Conservation (phyloP, 2,797 vertebrate genomes). For the Urocyon cinereoargenteus region DNA sequence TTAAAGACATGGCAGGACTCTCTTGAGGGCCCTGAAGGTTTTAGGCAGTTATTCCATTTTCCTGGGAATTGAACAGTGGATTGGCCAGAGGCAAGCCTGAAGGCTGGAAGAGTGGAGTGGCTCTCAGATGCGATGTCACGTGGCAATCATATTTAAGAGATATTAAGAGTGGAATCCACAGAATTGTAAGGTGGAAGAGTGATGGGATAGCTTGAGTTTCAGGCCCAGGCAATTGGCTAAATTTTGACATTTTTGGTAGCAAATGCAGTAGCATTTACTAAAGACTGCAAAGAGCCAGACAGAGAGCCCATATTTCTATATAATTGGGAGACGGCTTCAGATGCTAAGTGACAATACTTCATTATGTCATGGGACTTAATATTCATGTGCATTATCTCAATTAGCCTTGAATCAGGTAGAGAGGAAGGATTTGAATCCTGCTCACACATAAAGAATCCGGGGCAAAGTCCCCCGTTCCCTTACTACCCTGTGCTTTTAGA, state of each 20-base stretch:
- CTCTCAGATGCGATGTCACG: background rate
- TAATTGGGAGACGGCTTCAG: slow-evolving; percentile 20
- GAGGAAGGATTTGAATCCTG: background rate
- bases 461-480: background rate
- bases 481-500: background rate
- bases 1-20: background rate
- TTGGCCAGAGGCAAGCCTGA: background rate
- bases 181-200: background rate
- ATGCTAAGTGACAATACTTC: background rate
- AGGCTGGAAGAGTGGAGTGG: background rate
- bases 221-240: background rate
- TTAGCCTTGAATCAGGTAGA: background rate
- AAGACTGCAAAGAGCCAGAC: background rate
- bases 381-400: background rate
- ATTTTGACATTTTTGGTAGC: background rate
- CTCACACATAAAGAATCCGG: background rate
- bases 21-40: background rate
- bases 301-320: background rate
- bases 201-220: background rate
- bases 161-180: background rate
- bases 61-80: background rate
- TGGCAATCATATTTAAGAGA: background rate
- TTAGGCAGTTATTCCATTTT: background rate
- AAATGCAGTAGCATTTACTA: background rate
- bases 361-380: background rate